These are phyloP conservation scores for Ptilorrhoa leucosticta DNA, from an alignment of 2,113 vertebrate species.

Conservation along the genomic window DNA sequence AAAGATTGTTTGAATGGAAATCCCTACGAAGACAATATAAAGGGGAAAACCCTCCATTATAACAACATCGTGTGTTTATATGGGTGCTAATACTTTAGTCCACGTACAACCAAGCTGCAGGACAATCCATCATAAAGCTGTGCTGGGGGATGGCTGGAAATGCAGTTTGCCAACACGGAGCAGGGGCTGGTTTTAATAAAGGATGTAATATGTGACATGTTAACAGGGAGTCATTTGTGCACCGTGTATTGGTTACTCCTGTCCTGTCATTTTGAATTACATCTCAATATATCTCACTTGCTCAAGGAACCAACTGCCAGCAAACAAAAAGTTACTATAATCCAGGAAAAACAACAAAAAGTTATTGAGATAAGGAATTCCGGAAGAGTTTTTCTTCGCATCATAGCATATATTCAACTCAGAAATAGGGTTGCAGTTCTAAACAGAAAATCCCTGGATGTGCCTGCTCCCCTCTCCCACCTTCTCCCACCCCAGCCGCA, in stretches of 20 bases:
- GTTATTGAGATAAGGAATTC: neutral
- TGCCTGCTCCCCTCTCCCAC: neutral
- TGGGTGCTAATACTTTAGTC: neutral
- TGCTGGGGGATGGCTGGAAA: neutral
- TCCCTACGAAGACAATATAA: neutral
- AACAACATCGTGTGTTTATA: neutral
- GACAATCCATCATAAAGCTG: neutral
- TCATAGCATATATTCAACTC: neutral
- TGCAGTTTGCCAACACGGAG: neutral
- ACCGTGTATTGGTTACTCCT: slow-evolving; percentile 21
- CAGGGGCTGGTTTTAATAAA: slow-evolving; percentile 55
- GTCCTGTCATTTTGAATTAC: slow-evolving; percentile 53
- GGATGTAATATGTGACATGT: slow-evolving; percentile 56
- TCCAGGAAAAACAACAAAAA: neutral
- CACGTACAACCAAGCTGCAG: neutral
- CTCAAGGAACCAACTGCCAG: neutral
- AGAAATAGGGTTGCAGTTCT: neutral
- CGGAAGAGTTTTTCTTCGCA: neutral
- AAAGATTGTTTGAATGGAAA: neutral
- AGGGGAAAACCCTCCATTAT: neutral
- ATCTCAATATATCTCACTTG: slow-evolving; percentile 5
- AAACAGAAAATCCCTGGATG: neutral
- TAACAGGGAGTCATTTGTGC: slow-evolving; percentile 64
- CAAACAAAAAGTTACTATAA: neutral
- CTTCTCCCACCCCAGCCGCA: neutral